Conservation (phyloP, 2,888 invertebrate genomes). For the Tachystola acroxantha region DNA sequence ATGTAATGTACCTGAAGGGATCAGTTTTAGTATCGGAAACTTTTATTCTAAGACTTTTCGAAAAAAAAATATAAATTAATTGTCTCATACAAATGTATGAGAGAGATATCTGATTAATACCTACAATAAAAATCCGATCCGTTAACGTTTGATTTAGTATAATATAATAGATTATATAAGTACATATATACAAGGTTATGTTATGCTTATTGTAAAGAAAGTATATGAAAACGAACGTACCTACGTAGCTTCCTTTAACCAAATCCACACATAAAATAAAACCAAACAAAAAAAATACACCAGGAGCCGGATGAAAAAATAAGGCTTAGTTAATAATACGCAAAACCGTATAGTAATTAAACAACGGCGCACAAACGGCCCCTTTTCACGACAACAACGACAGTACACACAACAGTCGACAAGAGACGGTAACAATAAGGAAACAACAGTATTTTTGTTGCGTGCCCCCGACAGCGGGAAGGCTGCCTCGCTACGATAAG, state of each 20-base stretch:
- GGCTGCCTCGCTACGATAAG: slow-evolving; percentile 62
- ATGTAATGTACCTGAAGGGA: too few species aligned
- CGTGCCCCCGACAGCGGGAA: slow-evolving; percentile 40
- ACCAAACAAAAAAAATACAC: slow-evolving; percentile 13
- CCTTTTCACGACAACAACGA: slow-evolving; percentile 27
- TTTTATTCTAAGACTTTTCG: too few species aligned
- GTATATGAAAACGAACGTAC: too few species aligned
- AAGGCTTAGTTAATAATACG: slow-evolving; percentile 22
- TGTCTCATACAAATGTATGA: too few species aligned
- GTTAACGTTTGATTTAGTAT: too few species aligned
- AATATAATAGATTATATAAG: too few species aligned
- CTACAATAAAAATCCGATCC: too few species aligned
- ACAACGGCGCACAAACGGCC: slow-evolving; percentile 49
- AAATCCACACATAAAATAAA: slow-evolving; percentile 6
- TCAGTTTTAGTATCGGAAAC: too few species aligned
- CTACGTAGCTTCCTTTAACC: slow-evolving; percentile 7
- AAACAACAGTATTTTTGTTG: slow-evolving; percentile 69
- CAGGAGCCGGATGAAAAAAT: slow-evolving; percentile 27
- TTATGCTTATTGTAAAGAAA: too few species aligned
- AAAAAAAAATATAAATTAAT: too few species aligned
- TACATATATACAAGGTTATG: too few species aligned
- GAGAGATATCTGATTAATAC: too few species aligned
- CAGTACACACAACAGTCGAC: slow-evolving; percentile 36
- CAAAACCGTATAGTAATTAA: slow-evolving; percentile 63
- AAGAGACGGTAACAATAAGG: slow-evolving; percentile 43